A percentile compares a stretch with the other conserved stretches of the same genome.
Conservation (phyloP, 2,888 invertebrate genomes). For the Meghimatium bilineatum region DNA sequence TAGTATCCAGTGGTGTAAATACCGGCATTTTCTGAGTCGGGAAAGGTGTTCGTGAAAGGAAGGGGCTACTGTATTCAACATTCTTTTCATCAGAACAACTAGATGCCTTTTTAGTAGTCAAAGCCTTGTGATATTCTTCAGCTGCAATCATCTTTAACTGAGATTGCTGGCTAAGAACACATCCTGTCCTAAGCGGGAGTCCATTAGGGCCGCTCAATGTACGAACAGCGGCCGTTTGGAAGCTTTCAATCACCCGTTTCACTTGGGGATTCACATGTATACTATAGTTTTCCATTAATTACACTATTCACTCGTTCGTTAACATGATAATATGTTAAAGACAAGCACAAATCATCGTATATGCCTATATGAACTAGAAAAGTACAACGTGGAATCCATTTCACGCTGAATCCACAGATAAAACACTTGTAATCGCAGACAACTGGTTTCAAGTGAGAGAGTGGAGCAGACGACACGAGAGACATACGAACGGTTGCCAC, state of each 20-base stretch:
- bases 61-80: constrained; percentile 65
- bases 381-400: background rate
- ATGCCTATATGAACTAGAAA: background rate
- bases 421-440: background rate
- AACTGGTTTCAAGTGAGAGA: background rate
- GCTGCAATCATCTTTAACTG: constrained; percentile 58
- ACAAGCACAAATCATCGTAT: background rate
- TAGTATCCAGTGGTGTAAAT: constrained; percentile 88
- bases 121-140: constrained; percentile 66
- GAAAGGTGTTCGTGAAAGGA: constrained; percentile 69
- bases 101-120: constrained; percentile 47
- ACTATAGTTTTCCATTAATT: background rate
- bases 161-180: constrained; percentile 50
- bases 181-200: constrained; percentile 50
- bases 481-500: too few species aligned
- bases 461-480: background rate
- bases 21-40: constrained; percentile 81
- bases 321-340: background rate
- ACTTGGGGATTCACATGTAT: constrained; percentile 83
- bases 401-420: background rate
- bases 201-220: constrained; percentile 73
- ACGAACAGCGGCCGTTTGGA: constrained; percentile 88
- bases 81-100: constrained; percentile 62
- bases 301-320: background rate
- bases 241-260: constrained; percentile 95